A percentile compares a stretch with the other conserved stretches of the same genome.
Evolutionary conservation across 2,797 vertebrate species (phyloP).

Genomic region (Rhabdophis nuchalis): DNA sequence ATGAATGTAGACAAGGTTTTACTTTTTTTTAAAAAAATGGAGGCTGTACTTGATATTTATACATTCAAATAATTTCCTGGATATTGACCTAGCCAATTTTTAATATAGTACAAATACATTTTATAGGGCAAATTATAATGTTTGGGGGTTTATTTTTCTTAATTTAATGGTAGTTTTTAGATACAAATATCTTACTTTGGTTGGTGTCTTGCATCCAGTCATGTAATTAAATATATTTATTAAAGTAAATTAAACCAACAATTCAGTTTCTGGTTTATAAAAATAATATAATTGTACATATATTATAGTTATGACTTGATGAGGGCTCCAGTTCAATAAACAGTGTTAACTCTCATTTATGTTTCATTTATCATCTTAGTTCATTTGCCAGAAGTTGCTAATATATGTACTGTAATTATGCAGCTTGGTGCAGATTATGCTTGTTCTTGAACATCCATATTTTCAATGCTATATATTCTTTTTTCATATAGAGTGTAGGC

Average conservation of each 20-base stretch:
- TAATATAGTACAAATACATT: not conserved
- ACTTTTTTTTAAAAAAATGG: not conserved
- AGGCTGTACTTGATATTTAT: not conserved
- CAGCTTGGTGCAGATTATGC: not conserved
- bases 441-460: not conserved
- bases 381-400: constrained; percentile 18
- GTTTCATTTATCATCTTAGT: not conserved
- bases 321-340: not conserved
- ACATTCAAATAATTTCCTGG: not conserved
- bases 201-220: not conserved
- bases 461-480: not conserved
- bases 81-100: not conserved
- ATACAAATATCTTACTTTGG: not conserved
- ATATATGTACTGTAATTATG: not conserved
- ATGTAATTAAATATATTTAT: constrained; percentile 14
- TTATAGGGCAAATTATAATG: not conserved
- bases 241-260: not conserved
- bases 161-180: not conserved
- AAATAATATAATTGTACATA: not conserved
- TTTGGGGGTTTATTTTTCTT: not conserved
- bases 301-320: constrained; percentile 8
- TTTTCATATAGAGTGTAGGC: not conserved
- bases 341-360: constrained; percentile 15
- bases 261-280: constrained; percentile 22
- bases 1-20: not conserved